Base-by-base conservation (phyloP, 2,888 invertebrate species). In the Allygus modestus region DNA sequence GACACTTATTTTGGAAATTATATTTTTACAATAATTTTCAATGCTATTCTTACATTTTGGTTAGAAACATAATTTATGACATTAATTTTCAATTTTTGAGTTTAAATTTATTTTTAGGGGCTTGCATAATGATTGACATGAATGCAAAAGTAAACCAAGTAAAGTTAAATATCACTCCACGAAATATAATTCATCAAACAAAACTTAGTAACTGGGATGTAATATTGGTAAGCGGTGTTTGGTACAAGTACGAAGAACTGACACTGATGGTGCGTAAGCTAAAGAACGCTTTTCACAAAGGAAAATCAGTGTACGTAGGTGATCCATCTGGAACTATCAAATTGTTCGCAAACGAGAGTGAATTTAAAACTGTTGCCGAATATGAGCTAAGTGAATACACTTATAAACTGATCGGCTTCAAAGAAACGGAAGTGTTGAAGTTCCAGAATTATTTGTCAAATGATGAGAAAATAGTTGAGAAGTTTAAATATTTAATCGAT, bases 111-210 rank as follows among this genome's bases (percentile, higher is more conserved):
- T 37, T 77, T 77, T 77, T 77, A 77, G 77, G 77, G 28, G 93
- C 93, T 0, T 89, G 91, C 46, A 87, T 89, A 23, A 93, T 93
- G 0, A 90, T 92, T 0, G 85, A 88, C 83, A 89, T 93, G 28
- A 94, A 94, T 86, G 92, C 93, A 0, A 86, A 90, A 23, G 71
- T 92, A 1, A 94, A 94, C 89, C 85, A 90, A 43, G 90, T 91
- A n/a, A 86, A 86, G 0, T 83, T 93, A n/a, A 88, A 90, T 73
- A 91, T 91, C 4, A 90, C 90, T 81, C 88, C 89, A 23, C 86
- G 89, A 5, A 91, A 94, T 88, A 89, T 92, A 41, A 90, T 94
- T 51, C 4, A 28, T 1, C n/a, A 77, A 46, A 51, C 77, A 2
- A 28, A 51, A 28, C 51, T 77, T 0, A 28, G 5, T 9, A 77